These are phyloP conservation scores for Tuberolachnus salignus DNA, from an alignment of 2,888 invertebrate genomes.

Conservation along the genomic window DNA sequence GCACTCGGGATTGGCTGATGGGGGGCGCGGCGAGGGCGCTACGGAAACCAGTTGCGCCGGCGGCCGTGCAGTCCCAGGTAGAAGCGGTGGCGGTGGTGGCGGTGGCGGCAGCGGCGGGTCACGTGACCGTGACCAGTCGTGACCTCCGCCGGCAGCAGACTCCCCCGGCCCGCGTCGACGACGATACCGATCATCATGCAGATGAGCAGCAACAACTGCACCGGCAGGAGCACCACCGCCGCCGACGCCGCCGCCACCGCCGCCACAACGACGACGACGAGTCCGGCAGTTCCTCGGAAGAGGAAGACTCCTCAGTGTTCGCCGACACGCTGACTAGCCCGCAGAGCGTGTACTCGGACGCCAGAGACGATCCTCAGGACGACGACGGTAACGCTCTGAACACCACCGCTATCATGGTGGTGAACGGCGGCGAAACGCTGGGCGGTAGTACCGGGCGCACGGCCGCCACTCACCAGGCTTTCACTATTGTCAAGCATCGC, in stretches of 20 bases:
- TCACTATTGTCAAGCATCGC: constrained; percentile 69
- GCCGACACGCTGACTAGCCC: constrained; percentile 71
- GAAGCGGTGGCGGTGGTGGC: constrained; percentile 1
- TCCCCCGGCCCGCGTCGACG: constrained; percentile 43
- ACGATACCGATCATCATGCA: constrained; percentile 54
- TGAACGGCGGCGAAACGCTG: constrained; percentile 55
- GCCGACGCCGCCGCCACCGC: constrained; percentile 58
- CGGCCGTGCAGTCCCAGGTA: neutral
- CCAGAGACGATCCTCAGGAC: constrained; percentile 58
- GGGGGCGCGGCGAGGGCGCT: constrained; percentile 44
- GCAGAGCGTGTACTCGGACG: constrained; percentile 64
- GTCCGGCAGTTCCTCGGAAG: constrained; percentile 67
- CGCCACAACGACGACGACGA: constrained; percentile 63
- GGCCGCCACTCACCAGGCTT: constrained; percentile 64
- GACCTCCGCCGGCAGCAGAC: constrained; percentile 52
- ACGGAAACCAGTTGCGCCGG: constrained; percentile 52
- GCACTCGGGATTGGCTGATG: constrained; percentile 29
- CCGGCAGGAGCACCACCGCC: constrained; percentile 14
- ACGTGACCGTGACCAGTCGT: constrained; percentile 57
- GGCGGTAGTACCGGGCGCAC: constrained; percentile 61
- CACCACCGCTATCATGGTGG: constrained; percentile 56
- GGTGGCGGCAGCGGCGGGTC: constrained; percentile 31
- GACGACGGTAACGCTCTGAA: neutral
- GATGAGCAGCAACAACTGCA: constrained; percentile 48
- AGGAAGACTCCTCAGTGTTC: constrained; percentile 69